Evolutionary conservation across 1,140 invertebrate genomes (phyloP), one percentile per base, ranked within the genome.

Genomic region (Neocloeon triangulifer): DNA sequence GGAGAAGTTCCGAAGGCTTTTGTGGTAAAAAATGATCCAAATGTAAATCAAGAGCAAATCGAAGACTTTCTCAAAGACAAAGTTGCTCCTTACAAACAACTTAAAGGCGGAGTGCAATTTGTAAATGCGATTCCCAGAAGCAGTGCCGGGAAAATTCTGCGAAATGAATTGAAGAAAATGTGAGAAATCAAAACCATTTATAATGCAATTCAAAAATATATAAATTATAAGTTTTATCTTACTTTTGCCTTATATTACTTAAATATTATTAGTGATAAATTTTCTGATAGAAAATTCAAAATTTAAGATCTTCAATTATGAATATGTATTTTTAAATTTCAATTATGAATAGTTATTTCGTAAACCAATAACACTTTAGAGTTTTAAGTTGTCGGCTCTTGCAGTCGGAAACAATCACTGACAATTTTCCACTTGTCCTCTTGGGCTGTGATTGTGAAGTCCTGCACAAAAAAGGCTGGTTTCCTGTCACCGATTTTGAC

Each of bases 371-470:
- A n/a, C n/a, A n/a, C n/a, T n/a, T n/a, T n/a, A n/a, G n/a, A n/a
- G n/a, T 23, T n/a, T n/a, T n/a, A n/a, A n/a, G n/a, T n/a, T n/a
- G 42, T 9, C 23, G 39, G 35, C 42, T 74, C 69, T 61, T 81
- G 73, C 41, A 73, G 57, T 44, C 80, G 59, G 43, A 75, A 82
- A 39, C 66, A 74, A 46, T 86, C 81, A 26, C 69, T 79, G 15
- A 77, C 76, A 37, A 88, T 80, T 56, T 82, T 84, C 80, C 79
- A 86, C 47, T 82, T 81, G 35, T 80, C 75, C 14, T 66, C 73
- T 41, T 75, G 64, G 9, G 73, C 76, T 0, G 77, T 79, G 12
- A 88, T 66, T 1, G 84, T 51, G 42, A 86, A 85, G 8, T 68
- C 75, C 51, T 88, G 78, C 41, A 73, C 67, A 41, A 84, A 85